phyloP scores from a whole-genome alignment of 2,797 vertebrate species.

The Amblyraja radiata region DNA sequence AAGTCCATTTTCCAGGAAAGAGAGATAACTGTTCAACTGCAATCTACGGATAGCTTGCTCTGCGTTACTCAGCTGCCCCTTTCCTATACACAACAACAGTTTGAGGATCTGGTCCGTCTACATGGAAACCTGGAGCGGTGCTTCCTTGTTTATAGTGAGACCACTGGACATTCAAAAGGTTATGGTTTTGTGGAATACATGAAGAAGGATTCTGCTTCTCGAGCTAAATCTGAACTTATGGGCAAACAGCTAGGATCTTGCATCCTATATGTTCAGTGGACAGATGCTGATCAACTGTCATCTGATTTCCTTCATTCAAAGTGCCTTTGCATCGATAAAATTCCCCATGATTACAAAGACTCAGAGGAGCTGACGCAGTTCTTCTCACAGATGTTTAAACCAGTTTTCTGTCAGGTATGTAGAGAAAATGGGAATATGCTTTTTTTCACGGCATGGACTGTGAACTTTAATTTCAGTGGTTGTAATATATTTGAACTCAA shows the following conservation, averaged over 20 bases:
- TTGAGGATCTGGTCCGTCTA: conserved; percentile 84
- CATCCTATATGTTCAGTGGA: conserved; percentile 90
- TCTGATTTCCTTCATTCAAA: conserved; percentile 87
- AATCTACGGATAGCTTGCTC: conserved; percentile 89
- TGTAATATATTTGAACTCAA: not conserved
- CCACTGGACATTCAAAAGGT: conserved; percentile 84
- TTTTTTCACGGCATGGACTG: not conserved
- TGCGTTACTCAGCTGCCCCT: conserved; percentile 87
- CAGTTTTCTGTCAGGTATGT: conserved; percentile 90
- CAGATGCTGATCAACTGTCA: conserved; percentile 87
- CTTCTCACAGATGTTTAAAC: conserved; percentile 81
- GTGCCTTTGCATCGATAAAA: conserved; percentile 86
- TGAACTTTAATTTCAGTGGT: not conserved
- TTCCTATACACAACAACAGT: conserved; percentile 71
- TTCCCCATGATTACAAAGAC: conserved; percentile 74
- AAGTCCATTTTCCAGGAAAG: conserved; percentile 78
- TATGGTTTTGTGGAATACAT: conserved; percentile 98
- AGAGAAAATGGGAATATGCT: not conserved
- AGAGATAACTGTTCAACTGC: conserved; percentile 81
- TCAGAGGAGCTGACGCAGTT: conserved; percentile 73
- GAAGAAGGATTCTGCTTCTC: conserved; percentile 95
- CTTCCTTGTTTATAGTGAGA: conserved; percentile 88
- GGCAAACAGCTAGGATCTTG: conserved; percentile 75
- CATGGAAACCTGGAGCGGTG: conserved; percentile 90
- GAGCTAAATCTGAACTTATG: conserved; percentile 82